Percentiles rank a stretch among this genome's conserved stretches.
phyloP scores from a whole-genome alignment of 1,140 invertebrate genomes.

The Drosophila parabipectinata region DNA sequence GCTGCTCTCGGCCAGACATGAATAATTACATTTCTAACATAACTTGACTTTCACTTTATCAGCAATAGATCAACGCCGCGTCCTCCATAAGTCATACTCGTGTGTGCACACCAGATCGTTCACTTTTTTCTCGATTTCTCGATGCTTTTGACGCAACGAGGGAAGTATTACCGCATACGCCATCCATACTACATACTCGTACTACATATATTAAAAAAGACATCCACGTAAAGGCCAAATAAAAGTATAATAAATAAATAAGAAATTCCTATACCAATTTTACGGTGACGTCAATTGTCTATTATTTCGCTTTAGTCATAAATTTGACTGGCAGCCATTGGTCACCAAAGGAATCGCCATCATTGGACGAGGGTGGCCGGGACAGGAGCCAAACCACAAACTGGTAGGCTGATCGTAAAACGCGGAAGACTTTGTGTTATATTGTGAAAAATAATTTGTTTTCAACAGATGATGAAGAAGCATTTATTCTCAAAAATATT shows the following conservation, averaged over 20 bases:
- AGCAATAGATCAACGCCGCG: constrained; percentile 65
- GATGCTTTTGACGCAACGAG: constrained; percentile 40
- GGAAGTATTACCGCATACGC: constrained; percentile 68
- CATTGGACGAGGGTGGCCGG: background rate
- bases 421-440: constrained; percentile 1
- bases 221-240: constrained; percentile 59
- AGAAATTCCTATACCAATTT: constrained; percentile 73
- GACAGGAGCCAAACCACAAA: constrained; percentile 6
- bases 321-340: constrained; percentile 66
- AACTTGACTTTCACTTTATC: constrained; percentile 81
- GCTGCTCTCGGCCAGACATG: constrained; percentile 38
- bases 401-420: constrained; percentile 4
- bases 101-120: constrained; percentile 21
- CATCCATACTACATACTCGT: background rate
- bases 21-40: constrained; percentile 80
- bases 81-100: constrained; percentile 46
- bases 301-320: constrained; percentile 73
- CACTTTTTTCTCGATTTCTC: too few relatives aligned
- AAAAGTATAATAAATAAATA: constrained; percentile 64
- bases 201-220: constrained; percentile 35
- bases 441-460: constrained; percentile 27
- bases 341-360: constrained; percentile 32
- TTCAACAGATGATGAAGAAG: background rate
- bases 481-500: background rate
- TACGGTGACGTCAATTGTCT: constrained; percentile 75